phyloP scores from a whole-genome alignment of 1,140 invertebrate species.

The Zaprionus ornatus region DNA sequence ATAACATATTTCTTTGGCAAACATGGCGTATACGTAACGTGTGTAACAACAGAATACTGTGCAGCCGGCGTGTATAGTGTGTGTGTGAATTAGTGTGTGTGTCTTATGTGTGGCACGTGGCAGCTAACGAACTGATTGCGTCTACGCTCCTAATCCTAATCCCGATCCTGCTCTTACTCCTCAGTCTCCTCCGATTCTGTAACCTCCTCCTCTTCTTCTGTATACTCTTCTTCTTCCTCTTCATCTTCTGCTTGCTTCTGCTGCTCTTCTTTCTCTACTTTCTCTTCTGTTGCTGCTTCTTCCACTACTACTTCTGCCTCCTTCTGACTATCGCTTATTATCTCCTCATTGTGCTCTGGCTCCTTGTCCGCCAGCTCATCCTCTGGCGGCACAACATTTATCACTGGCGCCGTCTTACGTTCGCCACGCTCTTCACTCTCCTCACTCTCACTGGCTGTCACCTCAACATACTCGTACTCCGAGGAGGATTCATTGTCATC shows the following conservation, averaged over 20 bases:
- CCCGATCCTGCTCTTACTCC: constrained; percentile 37
- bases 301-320: neutral
- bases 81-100: neutral
- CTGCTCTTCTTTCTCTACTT: neutral
- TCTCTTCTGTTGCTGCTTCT: neutral
- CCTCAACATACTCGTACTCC: constrained; percentile 54
- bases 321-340: constrained; percentile 29
- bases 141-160: constrained; percentile 11
- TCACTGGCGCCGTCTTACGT: constrained; percentile 28
- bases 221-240: constrained; percentile 58
- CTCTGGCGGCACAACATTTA: constrained; percentile 60
- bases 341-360: neutral
- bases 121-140: constrained; percentile 8
- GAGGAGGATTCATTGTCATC: constrained; percentile 55
- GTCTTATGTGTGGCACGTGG: constrained; percentile 10
- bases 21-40: constrained; percentile 52
- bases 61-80: constrained; percentile 9
- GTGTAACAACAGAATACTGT: constrained; percentile 41
- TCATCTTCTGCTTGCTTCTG: constrained; percentile 17
- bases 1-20: constrained; percentile 36
- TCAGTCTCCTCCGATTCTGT: constrained; percentile 16
- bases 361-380: constrained; percentile 41
- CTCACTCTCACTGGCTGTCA: constrained; percentile 53
- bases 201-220: constrained; percentile 48
- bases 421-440: constrained; percentile 39